A percentile compares a stretch with the other conserved stretches of the same genome.
Evolutionary conservation across 2,797 vertebrate species (phyloP).

Genomic region (Cirrhinus mrigala): DNA sequence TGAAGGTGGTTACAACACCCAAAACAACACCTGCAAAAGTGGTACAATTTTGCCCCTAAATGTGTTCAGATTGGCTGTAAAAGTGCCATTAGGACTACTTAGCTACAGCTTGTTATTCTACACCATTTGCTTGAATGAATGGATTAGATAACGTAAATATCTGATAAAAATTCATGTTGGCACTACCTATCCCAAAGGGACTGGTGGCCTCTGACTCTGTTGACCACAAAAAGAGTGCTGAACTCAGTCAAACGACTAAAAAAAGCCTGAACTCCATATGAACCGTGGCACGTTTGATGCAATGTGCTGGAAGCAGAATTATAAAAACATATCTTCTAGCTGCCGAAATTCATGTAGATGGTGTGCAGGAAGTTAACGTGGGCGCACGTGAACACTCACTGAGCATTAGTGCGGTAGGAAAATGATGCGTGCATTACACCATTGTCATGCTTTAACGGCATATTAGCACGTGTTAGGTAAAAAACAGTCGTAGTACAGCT

Average conservation of each 20-base stretch:
- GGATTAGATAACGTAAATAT: not conserved
- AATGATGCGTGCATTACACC: not conserved
- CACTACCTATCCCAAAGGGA: slow-evolving; percentile 7
- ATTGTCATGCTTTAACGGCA: not conserved
- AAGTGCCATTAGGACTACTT: not conserved
- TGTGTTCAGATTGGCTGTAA: not conserved
- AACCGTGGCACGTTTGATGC: not conserved
- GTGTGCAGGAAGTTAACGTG: not conserved
- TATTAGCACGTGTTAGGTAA: slow-evolving; percentile 43
- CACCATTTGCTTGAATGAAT: not conserved
- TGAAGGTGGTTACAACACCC: not conserved
- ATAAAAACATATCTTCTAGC: slow-evolving; percentile 2
- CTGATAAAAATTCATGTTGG: not conserved
- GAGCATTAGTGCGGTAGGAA: not conserved
- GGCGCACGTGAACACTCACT: not conserved
- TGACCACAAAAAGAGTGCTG: slow-evolving; percentile 26
- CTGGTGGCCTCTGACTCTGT: slow-evolving; percentile 39
- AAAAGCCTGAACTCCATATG: slow-evolving; percentile 11
- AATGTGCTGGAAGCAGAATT: not conserved
- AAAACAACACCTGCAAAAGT: not conserved
- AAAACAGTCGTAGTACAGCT: slow-evolving; percentile 41
- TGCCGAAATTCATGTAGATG: not conserved
- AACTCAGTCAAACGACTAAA: slow-evolving; percentile 9
- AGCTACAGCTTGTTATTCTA: not conserved
- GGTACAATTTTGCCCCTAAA: not conserved